Evolutionary conservation across 1,140 invertebrate species (phyloP), one percentile per base, ranked within the genome.

Genomic region (Drosophila ironensis): DNA sequence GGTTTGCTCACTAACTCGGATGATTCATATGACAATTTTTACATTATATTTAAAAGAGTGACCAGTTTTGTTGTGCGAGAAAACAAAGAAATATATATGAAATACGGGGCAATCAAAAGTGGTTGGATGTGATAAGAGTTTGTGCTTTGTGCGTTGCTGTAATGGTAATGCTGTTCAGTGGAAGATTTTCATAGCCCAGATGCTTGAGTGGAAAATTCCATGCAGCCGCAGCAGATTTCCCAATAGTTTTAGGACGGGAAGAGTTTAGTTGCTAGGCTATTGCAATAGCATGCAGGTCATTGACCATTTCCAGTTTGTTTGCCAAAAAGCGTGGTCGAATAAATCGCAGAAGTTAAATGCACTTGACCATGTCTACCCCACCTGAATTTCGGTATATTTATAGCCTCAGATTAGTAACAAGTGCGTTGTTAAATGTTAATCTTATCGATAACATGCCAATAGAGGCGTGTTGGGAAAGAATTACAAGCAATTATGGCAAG

Each of bases 161-260:
- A 53, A 44, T n/a, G n/a, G n/a, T n/a, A n/a, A n/a, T n/a, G n/a
- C 7, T 30, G 17, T 27, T 8, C 20, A 56, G 33, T 52, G 75
- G 52, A 80, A 80, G 30, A 80, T 80, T 80, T 80, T 64, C 48
- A 40, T 73, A 42, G 54, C 7, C 33, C n/a, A n/a, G 28, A 51
- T 6, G 38, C 46, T 44, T 76, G 57, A 33, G 54, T 80, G 76
- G 76, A 81, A 81, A 81, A 59, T 81, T 81, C 76, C 76, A 81
- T 35, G n/a, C n/a, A n/a, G n/a, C n/a, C n/a, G n/a, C n/a, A n/a
- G n/a, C n/a, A n/a, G n/a, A n/a, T n/a, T n/a, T n/a, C n/a, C n/a
- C n/a, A n/a, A n/a, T n/a, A n/a, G n/a, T n/a, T n/a, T n/a, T n/a
- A n/a, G n/a, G n/a, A n/a, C n/a, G n/a, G n/a, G n/a, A n/a, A n/a